These are phyloP conservation scores for Drosophila suzukii DNA, from an alignment of 1,140 invertebrate genomes.

Conservation along the genomic window DNA sequence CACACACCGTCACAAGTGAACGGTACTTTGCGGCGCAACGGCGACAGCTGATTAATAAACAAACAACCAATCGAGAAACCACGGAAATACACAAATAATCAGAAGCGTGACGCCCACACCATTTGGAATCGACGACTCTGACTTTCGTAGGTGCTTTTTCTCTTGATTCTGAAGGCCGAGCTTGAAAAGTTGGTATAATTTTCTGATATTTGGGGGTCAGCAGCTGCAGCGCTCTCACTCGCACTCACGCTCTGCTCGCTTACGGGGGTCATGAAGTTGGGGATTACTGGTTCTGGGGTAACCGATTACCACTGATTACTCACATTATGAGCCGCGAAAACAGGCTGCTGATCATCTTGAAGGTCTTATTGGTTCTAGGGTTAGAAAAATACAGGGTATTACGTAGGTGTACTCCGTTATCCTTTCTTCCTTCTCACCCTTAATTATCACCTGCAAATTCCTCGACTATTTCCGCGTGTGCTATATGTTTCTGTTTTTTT, in stretches of 20 bases:
- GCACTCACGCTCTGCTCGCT: constrained; percentile 21
- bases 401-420: not conserved
- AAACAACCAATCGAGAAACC: constrained; percentile 66
- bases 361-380: constrained; percentile 18
- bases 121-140: constrained; percentile 60
- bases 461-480: not conserved
- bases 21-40: constrained; percentile 50
- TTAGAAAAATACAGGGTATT: constrained; percentile 1
- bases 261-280: constrained; percentile 1
- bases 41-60: constrained; percentile 71
- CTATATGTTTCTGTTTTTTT: not conserved
- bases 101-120: constrained; percentile 68
- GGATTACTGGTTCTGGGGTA: not conserved
- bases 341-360: constrained; percentile 79
- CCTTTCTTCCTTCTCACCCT: constrained; percentile 7
- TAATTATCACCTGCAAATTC: not conserved
- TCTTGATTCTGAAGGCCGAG: constrained; percentile 41
- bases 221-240: constrained; percentile 40
- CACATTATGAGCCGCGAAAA: constrained; percentile 79
- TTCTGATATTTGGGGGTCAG: constrained; percentile 64
- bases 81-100: constrained; percentile 47
- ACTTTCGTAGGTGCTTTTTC: constrained; percentile 25
- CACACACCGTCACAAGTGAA: constrained; percentile 39
- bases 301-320: constrained; percentile 69
- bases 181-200: constrained; percentile 31